Evolutionary conservation across 2,113 vertebrate species (phyloP).

Genomic region (Haplochromis burtoni): DNA sequence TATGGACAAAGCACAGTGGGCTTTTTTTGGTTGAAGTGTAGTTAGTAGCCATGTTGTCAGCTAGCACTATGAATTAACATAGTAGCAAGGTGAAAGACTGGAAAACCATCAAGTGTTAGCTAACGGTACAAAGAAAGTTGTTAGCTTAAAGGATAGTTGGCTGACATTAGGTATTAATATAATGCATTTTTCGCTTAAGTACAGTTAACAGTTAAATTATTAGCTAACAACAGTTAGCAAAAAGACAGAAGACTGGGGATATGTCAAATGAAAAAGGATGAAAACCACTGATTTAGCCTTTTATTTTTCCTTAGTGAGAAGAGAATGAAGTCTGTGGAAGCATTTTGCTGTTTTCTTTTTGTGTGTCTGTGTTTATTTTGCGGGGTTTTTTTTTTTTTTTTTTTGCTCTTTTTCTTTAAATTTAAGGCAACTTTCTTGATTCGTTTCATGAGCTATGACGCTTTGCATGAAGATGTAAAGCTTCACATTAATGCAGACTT

Average conservation of each 20-base stretch:
- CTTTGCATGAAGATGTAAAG: background rate
- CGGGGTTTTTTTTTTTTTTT: accelerated
- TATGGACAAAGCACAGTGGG: background rate
- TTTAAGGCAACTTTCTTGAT: constrained; percentile 8
- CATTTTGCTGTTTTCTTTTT: background rate
- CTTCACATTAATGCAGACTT: background rate
- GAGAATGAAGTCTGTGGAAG: background rate
- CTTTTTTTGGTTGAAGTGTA: background rate
- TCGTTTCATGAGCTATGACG: background rate
- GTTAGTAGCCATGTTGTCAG: background rate
- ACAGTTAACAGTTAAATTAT: background rate
- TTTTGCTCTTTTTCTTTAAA: background rate
- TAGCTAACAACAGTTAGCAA: background rate
- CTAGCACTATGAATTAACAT: background rate
- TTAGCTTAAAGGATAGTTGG: background rate
- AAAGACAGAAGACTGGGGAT: background rate
- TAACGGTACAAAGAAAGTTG: background rate
- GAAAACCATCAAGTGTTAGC: background rate
- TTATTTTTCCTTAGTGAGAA: background rate
- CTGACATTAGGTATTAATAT: background rate
- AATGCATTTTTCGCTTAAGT: background rate
- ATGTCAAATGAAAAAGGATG: background rate
- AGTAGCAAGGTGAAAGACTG: background rate
- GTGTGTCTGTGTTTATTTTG: background rate
- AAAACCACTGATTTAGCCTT: background rate